These are phyloP conservation scores for Anneissia japonica DNA, from an alignment of 35 echinoderm and acorn worm species.

Conservation along the genomic window DNA sequence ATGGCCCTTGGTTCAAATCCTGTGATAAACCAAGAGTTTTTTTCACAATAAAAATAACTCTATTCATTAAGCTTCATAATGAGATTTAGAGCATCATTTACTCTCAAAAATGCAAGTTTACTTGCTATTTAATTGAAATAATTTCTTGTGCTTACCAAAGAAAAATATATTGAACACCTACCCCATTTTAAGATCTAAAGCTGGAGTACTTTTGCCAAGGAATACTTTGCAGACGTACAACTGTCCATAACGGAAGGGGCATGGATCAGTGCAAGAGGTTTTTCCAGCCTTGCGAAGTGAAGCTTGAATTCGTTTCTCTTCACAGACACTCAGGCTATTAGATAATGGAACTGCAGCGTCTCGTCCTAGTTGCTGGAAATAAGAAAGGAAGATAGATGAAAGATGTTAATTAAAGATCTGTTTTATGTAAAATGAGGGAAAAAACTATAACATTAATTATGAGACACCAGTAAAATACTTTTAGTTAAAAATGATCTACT, in stretches of 20 bases:
- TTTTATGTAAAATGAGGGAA: too few species aligned
- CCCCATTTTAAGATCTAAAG: conserved; percentile 64
- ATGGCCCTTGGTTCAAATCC: too few species aligned
- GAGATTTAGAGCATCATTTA: neutral
- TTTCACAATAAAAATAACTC: neutral
- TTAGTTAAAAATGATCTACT: too few species aligned
- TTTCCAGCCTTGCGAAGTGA: conserved; percentile 48
- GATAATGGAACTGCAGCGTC: conserved; percentile 81
- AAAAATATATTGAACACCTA: conserved; percentile 21
- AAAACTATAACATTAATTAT: too few species aligned
- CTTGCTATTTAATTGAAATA: too few species aligned
- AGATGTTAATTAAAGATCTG: too few species aligned
- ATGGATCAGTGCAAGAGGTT: conserved; percentile 53
- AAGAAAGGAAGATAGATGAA: too few species aligned
- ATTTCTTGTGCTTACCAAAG: too few species aligned
- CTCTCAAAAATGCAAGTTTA: neutral
- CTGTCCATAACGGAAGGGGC: conserved; percentile 89
- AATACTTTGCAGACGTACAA: conserved; percentile 94
- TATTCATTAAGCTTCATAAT: neutral
- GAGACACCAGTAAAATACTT: too few species aligned
- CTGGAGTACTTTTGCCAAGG: conserved; percentile 84
- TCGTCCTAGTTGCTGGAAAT: conserved; percentile 76
- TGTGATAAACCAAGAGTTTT: neutral
- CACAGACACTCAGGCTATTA: conserved; percentile 90
- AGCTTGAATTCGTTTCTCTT: conserved; percentile 64